These are phyloP conservation scores for Chloroclysta siterata DNA, from an alignment of 2,888 invertebrate species.

Conservation along the genomic window DNA sequence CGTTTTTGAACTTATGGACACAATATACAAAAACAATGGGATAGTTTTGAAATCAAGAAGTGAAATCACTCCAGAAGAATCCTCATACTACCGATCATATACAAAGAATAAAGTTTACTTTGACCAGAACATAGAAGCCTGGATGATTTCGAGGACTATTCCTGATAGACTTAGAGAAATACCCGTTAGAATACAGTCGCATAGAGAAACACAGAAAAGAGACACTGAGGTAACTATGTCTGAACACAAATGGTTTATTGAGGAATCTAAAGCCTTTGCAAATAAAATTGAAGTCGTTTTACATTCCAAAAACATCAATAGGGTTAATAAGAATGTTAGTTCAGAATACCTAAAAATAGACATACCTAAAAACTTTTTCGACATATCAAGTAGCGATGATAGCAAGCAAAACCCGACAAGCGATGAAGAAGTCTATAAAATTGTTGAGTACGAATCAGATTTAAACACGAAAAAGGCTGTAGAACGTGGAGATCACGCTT, in stretches of 20 bases:
- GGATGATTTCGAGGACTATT: constrained; percentile 69
- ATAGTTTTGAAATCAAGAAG: constrained; percentile 60
- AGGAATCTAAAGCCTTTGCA: constrained; percentile 64
- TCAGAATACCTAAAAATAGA: constrained; percentile 67
- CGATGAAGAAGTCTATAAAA: constrained; percentile 71
- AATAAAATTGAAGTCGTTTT: constrained; percentile 65
- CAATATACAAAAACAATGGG: constrained; percentile 61
- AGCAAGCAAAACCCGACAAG: constrained; percentile 54
- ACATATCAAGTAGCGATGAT: constrained; percentile 54
- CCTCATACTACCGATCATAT: constrained; percentile 50
- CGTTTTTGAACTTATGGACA: constrained; percentile 65
- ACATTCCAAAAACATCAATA: constrained; percentile 56
- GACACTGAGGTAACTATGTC: constrained; percentile 55
- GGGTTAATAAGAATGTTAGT: constrained; percentile 48
- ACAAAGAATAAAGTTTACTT: constrained; percentile 58
- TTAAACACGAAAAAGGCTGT: constrained; percentile 48
- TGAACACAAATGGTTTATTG: constrained; percentile 64
- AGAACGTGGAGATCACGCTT: constrained; percentile 47
- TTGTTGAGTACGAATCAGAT: constrained; percentile 70
- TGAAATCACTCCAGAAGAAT: constrained; percentile 56
- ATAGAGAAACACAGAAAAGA: constrained; percentile 35
- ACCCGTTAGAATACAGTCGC: constrained; percentile 32
- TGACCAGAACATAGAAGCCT: constrained; percentile 67
- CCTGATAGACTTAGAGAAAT: constrained; percentile 43
- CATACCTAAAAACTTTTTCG: constrained; percentile 69